Conservation (phyloP, 2,888 invertebrate species). For the Plutella xylostella region DNA sequence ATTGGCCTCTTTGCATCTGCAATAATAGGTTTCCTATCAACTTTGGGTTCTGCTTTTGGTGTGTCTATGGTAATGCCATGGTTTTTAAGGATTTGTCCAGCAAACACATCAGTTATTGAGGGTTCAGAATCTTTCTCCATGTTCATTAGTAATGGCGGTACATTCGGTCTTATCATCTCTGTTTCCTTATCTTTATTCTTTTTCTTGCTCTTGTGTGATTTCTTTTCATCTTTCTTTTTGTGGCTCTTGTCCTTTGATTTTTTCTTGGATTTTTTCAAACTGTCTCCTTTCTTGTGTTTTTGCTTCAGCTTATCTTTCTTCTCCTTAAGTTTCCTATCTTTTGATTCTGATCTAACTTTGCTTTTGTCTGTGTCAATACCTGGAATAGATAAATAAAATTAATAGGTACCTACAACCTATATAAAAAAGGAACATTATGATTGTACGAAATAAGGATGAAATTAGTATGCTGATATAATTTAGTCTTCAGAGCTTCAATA, state of each 20-base stretch:
- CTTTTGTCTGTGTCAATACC: slow-evolving; percentile 36
- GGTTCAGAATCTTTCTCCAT: slow-evolving; percentile 60
- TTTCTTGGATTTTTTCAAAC: slow-evolving; percentile 48
- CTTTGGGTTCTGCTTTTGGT: slow-evolving; percentile 31
- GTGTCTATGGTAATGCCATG: slow-evolving; percentile 49
- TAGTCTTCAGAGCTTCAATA: too few species aligned
- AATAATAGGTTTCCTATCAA: slow-evolving; percentile 31
- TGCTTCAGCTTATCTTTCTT: slow-evolving; percentile 35
- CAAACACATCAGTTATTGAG: slow-evolving; percentile 73
- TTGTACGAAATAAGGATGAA: too few species aligned
- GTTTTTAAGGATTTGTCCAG: slow-evolving; percentile 70
- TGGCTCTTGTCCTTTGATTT: slow-evolving; percentile 42
- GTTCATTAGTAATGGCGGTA: slow-evolving; percentile 59
- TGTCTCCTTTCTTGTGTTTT: slow-evolving; percentile 43
- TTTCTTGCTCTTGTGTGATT: slow-evolving; percentile 52
- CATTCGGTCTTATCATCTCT: slow-evolving; percentile 54
- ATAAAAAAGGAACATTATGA: too few species aligned
- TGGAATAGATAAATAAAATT: too few species aligned
- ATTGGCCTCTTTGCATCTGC: slow-evolving; percentile 43
- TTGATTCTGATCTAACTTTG: slow-evolving; percentile 46
- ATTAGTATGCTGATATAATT: too few species aligned
- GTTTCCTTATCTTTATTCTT: slow-evolving; percentile 41
- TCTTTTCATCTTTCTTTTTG: slow-evolving; percentile 51
- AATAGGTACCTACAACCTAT: too few species aligned
- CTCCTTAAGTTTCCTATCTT: slow-evolving; percentile 52